These are phyloP conservation scores for Notoglanidium macrostoma DNA, from an alignment of 2,797 vertebrate species.

Conservation along the genomic window DNA sequence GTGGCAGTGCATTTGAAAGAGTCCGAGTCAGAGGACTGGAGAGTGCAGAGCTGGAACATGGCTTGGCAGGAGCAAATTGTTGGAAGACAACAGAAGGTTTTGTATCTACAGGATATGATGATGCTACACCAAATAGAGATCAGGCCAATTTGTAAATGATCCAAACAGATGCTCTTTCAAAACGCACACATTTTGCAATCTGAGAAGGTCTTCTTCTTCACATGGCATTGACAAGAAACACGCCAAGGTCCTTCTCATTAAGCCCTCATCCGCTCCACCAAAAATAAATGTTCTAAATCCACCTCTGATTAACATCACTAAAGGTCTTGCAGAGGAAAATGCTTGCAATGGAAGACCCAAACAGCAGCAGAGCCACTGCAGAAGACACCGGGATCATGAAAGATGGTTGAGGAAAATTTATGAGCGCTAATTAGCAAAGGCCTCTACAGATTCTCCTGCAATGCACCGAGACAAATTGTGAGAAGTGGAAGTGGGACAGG, in stretches of 20 bases:
- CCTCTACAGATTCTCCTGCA: constrained; percentile 44
- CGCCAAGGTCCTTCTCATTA: constrained; percentile 18
- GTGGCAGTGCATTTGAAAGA: constrained; percentile 1
- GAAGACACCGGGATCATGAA: constrained; percentile 41
- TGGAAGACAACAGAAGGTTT: constrained; percentile 29
- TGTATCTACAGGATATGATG: constrained; percentile 34
- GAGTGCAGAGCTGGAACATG: constrained; percentile 4
- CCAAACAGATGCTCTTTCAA: constrained; percentile 32
- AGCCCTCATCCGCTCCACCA: constrained; percentile 38
- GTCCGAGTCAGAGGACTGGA: neutral
- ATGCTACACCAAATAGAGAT: constrained; percentile 26
- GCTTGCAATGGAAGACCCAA: constrained; percentile 25
- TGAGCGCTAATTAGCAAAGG: constrained; percentile 57
- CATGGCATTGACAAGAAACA: constrained; percentile 19
- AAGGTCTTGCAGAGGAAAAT: constrained; percentile 35
- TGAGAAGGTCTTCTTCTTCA: constrained; percentile 1
- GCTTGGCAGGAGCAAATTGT: constrained; percentile 8
- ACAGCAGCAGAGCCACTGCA: constrained; percentile 36
- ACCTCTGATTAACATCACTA: constrained; percentile 11
- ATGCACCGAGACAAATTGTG: constrained; percentile 54
- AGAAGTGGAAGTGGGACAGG: constrained; percentile 35
- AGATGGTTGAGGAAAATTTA: constrained; percentile 51
- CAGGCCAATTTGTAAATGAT: constrained; percentile 30
- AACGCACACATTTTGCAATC: constrained; percentile 18
- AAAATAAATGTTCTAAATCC: constrained; percentile 29